Evolutionary conservation across 2,888 invertebrate genomes (phyloP).

Genomic region (Athalia circularis): DNA sequence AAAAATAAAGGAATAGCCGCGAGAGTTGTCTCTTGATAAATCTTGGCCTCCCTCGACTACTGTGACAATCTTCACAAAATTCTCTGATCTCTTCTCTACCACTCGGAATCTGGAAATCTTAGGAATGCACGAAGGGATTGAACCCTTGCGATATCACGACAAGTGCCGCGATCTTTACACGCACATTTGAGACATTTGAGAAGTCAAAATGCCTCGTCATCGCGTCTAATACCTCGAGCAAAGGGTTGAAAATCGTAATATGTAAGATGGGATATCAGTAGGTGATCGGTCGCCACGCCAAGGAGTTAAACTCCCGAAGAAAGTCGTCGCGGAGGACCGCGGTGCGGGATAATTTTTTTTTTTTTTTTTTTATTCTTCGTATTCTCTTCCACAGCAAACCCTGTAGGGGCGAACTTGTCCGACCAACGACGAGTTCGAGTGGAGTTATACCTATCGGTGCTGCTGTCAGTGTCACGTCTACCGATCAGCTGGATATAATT

Average conservation of each 20-base stretch:
- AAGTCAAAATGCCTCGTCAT: constrained; percentile 40
- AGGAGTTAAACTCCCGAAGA: background rate
- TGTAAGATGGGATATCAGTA: constrained; percentile 53
- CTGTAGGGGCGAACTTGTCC: constrained; percentile 15
- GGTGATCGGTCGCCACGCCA: constrained; percentile 53
- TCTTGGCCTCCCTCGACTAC: background rate
- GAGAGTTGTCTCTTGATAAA: constrained; percentile 2
- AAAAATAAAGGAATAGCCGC: background rate
- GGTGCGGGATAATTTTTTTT: constrained; percentile 8
- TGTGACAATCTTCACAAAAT: background rate
- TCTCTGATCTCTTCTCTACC: background rate
- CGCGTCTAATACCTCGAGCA: constrained; percentile 40
- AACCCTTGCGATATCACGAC: constrained; percentile 10
- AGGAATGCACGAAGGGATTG: background rate
- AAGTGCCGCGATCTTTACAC: constrained; percentile 2
- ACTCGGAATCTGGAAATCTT: background rate
- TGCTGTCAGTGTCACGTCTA: constrained; percentile 53
- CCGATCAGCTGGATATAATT: constrained; percentile 53
- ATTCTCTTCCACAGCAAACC: background rate
- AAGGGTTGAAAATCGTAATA: constrained; percentile 33
- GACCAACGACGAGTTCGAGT: constrained; percentile 19
- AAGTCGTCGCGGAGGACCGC: background rate
- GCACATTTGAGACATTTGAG: background rate
- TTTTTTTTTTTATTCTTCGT: constrained; percentile 8
- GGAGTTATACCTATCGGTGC: constrained; percentile 46